Base-by-base conservation (phyloP, 2,797 vertebrate species). In the Limosa lapponica region DNA sequence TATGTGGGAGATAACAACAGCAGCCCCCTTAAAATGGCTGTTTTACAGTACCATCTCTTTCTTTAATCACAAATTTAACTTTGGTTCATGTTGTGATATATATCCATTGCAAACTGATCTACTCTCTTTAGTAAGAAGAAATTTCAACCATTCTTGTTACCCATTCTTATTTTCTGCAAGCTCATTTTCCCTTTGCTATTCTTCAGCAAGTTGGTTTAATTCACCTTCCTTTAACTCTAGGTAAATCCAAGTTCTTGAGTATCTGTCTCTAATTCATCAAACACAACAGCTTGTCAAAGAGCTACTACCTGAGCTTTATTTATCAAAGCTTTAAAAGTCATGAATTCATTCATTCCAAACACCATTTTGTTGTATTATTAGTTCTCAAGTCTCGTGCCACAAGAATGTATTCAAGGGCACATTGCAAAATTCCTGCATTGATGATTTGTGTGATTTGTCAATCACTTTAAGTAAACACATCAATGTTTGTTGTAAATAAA, bases 401-500 rank as follows among this genome's bases (percentile, higher is more conserved):
- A 52, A 36, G 14, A 74, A 75, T 41, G 1, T 49, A 65, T 91
- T 89, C 49, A 82, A 85, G 48, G 51, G 4, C 23, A 64, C 11
- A 2, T 25, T 67, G 30, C 25, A 79, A 87, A 94, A 82, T 62
- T 69, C 36, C n/a, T 72, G 48, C 34, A 77, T 51, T 77, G 51
- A 85, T 49, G 30, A 70, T 82, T 93, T 77, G 22, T 46, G 51
- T 62, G 67, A 54, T 70, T 77, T 80, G 17, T 77, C 65, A 90
- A 41, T 83, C 32, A 44, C 25, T 62, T 77, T 57, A 85, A 57
- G 34, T 90, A 82, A 93, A 77, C 32, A 65, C 23, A 59, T 55
- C 19, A 37, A 41, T 49, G 11, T 72, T 84, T 89, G 13, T 36
- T 87, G 28, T 41, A 94, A 94, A 94, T 59, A 90, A 96, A 74